These are phyloP conservation scores for Troides helena DNA, from an alignment of 2,888 invertebrate species.

Conservation along the genomic window DNA sequence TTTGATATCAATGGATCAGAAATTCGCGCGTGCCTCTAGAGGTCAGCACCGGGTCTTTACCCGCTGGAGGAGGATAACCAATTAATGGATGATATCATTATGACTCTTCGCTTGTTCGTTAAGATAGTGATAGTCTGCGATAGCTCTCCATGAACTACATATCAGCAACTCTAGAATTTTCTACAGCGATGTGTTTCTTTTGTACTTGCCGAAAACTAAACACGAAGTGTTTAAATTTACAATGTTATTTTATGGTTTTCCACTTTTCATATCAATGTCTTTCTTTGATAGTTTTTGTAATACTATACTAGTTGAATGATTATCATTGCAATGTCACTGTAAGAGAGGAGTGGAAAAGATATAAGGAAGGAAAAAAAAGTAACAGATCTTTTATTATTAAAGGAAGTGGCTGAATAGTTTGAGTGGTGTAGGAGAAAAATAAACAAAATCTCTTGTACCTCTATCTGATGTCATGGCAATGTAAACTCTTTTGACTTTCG, in stretches of 20 bases:
- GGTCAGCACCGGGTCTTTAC: constrained; percentile 3
- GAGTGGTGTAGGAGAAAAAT: not conserved
- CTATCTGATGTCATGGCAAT: constrained; percentile 88
- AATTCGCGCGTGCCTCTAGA: constrained; percentile 8
- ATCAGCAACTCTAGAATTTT: too few species aligned
- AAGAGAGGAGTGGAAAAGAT: not conserved
- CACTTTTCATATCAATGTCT: not conserved
- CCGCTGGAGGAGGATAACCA: constrained; percentile 6
- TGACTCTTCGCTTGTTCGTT: not conserved
- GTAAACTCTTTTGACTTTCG: constrained; percentile 65
- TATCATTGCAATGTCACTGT: not conserved
- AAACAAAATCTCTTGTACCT: constrained; percentile 46
- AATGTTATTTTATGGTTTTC: not conserved
- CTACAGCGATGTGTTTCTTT: too few species aligned
- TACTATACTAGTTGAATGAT: not conserved
- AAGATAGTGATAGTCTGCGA: not conserved
- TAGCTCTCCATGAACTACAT: not conserved
- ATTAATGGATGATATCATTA: constrained; percentile 4
- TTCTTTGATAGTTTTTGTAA: not conserved
- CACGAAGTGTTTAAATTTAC: too few species aligned
- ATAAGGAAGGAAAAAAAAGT: not conserved
- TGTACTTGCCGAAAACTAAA: too few species aligned
- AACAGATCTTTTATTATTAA: not conserved
- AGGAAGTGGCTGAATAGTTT: not conserved
- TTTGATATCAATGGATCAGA: not conserved